These are phyloP conservation scores for Himantopus leucocephalus DNA, from an alignment of 2,113 vertebrate species.

Conservation along the genomic window DNA sequence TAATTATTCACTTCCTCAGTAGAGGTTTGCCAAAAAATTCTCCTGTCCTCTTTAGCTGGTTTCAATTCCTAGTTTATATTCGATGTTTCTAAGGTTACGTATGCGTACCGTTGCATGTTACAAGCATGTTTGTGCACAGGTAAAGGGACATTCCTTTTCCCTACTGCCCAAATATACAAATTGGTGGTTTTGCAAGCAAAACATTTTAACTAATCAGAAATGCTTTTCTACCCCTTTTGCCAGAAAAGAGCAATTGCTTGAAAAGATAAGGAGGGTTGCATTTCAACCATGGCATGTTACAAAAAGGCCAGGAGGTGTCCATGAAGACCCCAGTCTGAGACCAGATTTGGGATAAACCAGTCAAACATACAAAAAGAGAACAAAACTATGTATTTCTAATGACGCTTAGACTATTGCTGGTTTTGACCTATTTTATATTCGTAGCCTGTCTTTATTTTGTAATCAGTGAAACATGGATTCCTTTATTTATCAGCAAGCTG, in stretches of 20 bases:
- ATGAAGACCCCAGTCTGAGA: neutral
- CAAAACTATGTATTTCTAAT: neutral
- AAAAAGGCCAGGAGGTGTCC: neutral
- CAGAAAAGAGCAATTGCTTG: neutral
- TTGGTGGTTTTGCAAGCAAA: neutral
- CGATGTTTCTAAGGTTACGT: neutral
- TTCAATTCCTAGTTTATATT: neutral
- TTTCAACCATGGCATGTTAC: neutral
- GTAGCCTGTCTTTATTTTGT: neutral
- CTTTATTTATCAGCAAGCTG: neutral
- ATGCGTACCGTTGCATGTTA: neutral
- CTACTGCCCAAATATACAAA: neutral
- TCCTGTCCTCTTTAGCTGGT: neutral
- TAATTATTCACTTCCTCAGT: neutral
- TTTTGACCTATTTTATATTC: neutral
- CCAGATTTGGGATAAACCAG: neutral
- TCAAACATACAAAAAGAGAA: neutral
- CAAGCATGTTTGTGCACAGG: neutral
- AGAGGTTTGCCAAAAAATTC: neutral
- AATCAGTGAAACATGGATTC: neutral
- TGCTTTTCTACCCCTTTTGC: neutral
- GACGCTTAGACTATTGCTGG: neutral
- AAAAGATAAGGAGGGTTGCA: neutral
- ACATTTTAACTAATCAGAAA: neutral
- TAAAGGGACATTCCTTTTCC: neutral